phyloP scores from a whole-genome alignment of 2,113 vertebrate species.

The Bambusicola thoracicus region DNA sequence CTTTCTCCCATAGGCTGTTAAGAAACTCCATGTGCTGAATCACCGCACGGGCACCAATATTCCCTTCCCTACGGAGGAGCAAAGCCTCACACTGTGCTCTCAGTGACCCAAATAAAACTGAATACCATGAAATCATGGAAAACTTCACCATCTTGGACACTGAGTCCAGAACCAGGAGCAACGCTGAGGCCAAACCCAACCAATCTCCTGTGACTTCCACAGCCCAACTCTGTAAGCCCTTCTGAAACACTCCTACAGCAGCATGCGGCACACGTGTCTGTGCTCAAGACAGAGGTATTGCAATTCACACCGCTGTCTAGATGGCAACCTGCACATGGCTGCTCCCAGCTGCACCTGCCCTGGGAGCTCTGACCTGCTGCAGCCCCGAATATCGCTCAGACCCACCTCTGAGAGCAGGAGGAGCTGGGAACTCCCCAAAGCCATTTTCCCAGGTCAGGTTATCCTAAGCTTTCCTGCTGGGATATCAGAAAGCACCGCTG shows the following conservation, averaged over 20 bases:
- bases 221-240: background rate
- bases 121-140: background rate
- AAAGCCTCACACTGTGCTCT: slow-evolving; percentile 31
- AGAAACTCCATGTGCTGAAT: slow-evolving; percentile 38
- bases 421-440: background rate
- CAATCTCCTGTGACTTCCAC: background rate
- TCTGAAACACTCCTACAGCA: background rate
- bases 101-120: slow-evolving; percentile 59
- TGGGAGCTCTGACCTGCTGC: background rate
- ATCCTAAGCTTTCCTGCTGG: background rate
- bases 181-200: background rate
- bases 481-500: background rate
- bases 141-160: background rate
- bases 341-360: background rate
- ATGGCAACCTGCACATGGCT: background rate
- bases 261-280: fast-evolving
- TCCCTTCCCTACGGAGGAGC: slow-evolving; percentile 22
- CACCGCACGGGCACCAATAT: slow-evolving; percentile 46
- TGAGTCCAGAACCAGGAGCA: background rate
- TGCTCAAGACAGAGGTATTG: fast-evolving
- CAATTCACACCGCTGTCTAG: background rate
- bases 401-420: background rate
- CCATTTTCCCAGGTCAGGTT: background rate
- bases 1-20: slow-evolving; percentile 25
- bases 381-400: background rate